Base-by-base conservation (phyloP, 53 echinoderm and acorn worm species). In the Crossaster papposus region DNA sequence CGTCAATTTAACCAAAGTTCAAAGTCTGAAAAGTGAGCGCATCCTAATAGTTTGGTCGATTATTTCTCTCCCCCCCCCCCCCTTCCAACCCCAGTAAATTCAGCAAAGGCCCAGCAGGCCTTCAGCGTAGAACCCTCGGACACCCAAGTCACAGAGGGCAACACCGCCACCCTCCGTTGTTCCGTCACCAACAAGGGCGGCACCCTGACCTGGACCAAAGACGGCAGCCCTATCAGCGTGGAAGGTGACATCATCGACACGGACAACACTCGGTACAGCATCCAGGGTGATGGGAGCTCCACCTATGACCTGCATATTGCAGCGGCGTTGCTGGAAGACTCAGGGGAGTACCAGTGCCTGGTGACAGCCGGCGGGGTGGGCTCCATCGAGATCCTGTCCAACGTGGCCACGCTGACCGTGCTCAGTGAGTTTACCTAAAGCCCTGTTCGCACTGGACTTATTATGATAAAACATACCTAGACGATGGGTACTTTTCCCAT, bases 291-390 rank as follows among this genome's bases (percentile, higher is more conserved):
- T 36, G 87, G 86, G 34, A 26, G 50, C 14, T 78, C 63, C 70
- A 89, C 89, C 34, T 97, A 89, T 78, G 91, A 97, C 44, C 92
- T 97, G 14, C 86, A 89, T 78, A 95, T 97, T 17, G 64, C 65
- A 17, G 73, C 78, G 37, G 89, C 94, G 1, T 71, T 74, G 32
- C 51, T 89, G 35, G 70, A 32, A 1, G 97, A 97, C 30, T 71
- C 95, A 0, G 97, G 95, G 10, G 70, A 26, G 3, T 97, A 88
- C 37, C 80, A 78, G 54, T 97, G 97, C 36, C 89, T 87, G 23
- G 97, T 97, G 0, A 79, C 92, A 0, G 91, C 92, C 23, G 68
- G 90, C 55, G 95, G 92, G 7, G 14, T 88, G 22, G 91, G 90
- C 54, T 14, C 30, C 3, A 18, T 1, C 72, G 87, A 83, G 70